Conservation (phyloP, 2,113 vertebrate species). For the Psephotus haematonotus region DNA sequence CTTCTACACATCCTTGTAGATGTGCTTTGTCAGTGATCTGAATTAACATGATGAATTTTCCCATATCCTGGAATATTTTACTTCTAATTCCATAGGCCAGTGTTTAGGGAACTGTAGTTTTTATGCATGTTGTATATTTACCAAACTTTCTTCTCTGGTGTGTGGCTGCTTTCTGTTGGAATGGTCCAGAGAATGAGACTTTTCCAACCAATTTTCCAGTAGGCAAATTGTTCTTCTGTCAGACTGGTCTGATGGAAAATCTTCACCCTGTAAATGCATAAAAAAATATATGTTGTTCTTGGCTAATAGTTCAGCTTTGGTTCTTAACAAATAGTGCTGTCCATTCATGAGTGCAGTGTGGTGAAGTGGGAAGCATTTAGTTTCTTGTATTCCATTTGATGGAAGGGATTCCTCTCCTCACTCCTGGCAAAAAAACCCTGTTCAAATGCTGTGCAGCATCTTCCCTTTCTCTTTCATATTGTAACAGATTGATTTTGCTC, state of each 20-base stretch:
- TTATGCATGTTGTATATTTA: background rate
- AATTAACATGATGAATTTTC: background rate
- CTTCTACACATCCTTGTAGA: background rate
- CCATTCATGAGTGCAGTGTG: background rate
- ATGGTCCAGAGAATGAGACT: background rate
- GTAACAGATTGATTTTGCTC: background rate
- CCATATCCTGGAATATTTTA: background rate
- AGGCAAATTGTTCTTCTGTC: background rate
- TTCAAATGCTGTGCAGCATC: background rate
- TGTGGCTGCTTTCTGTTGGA: background rate
- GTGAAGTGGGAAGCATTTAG: background rate
- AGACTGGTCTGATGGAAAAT: background rate
- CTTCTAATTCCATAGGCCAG: background rate
- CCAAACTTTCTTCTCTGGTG: background rate
- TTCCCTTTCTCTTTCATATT: background rate
- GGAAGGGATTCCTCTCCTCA: background rate
- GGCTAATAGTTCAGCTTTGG: background rate
- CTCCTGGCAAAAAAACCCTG: background rate
- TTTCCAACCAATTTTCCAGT: background rate
- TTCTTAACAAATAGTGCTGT: background rate
- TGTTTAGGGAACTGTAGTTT: background rate
- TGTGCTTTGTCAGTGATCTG: background rate
- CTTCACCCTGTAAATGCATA: background rate
- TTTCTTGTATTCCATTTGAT: background rate
- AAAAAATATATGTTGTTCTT: background rate